Evolutionary conservation across 2,797 vertebrate species (phyloP).

Genomic region (Gambelia wislizenii): DNA sequence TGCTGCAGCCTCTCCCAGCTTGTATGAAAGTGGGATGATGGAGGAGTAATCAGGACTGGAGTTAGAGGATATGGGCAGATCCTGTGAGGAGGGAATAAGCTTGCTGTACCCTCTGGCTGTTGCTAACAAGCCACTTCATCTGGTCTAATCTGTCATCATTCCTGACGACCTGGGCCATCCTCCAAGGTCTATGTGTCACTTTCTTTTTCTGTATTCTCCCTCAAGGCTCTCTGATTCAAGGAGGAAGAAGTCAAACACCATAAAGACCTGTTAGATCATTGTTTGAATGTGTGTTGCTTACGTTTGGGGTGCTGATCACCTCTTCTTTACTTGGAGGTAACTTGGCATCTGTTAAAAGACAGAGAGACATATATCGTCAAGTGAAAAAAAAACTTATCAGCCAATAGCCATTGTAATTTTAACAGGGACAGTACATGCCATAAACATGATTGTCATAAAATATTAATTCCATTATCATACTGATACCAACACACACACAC

Average conservation of each 20-base stretch:
- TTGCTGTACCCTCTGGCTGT: not conserved
- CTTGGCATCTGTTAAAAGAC: slow-evolving; percentile 17
- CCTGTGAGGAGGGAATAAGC: too few relatives aligned
- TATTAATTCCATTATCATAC: too few relatives aligned
- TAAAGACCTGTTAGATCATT: not conserved
- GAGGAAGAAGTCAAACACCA: too few relatives aligned
- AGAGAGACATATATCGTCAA: not conserved
- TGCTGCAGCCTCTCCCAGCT: too few relatives aligned
- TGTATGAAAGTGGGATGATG: too few relatives aligned
- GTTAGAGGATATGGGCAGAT: too few relatives aligned
- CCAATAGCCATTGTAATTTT: too few relatives aligned
- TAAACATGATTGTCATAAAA: too few relatives aligned
- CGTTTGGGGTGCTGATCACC: slow-evolving; percentile 8
- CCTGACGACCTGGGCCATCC: not conserved
- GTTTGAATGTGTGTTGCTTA: not conserved
- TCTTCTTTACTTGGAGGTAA: not conserved
- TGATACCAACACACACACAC: too few relatives aligned
- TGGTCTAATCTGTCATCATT: not conserved
- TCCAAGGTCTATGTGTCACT: not conserved
- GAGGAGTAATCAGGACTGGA: too few relatives aligned
- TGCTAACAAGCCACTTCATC: not conserved
- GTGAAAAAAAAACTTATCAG: too few relatives aligned
- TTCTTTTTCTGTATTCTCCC: not conserved
- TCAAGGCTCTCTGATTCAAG: not conserved
- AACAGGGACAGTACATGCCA: too few relatives aligned